Conservation (phyloP, 2,797 vertebrate genomes). For the Gymnothorax reevesii region DNA sequence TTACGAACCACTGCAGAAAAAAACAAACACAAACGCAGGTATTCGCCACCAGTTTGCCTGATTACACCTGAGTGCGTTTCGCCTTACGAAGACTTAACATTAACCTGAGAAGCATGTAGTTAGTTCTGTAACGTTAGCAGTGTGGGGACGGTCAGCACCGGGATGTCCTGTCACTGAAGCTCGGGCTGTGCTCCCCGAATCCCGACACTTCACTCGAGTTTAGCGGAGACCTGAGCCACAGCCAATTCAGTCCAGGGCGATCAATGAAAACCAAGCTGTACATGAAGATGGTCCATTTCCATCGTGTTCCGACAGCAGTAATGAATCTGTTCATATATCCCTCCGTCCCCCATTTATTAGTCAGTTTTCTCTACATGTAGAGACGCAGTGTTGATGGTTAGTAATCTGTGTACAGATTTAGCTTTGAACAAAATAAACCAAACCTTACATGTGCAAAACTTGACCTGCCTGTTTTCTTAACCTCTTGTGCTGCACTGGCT, state of each 20-base stretch:
- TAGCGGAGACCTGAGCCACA: conserved; percentile 49
- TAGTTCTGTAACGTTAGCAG: conserved; percentile 18
- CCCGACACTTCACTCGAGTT: not conserved
- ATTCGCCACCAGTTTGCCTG: no score
- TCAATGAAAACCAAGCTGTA: conserved; percentile 55
- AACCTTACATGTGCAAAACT: not conserved
- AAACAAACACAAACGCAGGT: conserved; percentile 37
- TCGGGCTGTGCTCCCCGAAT: not conserved
- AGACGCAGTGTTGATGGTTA: not conserved
- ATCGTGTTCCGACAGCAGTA: not conserved
- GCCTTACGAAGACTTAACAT: no score
- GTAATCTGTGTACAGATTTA: not conserved
- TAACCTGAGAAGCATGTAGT: not conserved
- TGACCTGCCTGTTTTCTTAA: conserved; percentile 8
- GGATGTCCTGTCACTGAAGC: no score
- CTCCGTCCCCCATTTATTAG: not conserved
- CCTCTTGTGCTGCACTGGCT: not conserved
- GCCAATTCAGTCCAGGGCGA: conserved; percentile 60
- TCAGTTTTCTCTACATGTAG: conserved; percentile 36
- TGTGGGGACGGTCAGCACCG: no score
- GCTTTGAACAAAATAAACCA: conserved; percentile 6
- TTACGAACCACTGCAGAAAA: conserved; percentile 31
- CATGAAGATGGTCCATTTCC: conserved; percentile 79
- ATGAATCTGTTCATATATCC: not conserved
- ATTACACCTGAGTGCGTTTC: no score